Base-by-base conservation (phyloP, 2,888 invertebrate species). In the Tuta absoluta region DNA sequence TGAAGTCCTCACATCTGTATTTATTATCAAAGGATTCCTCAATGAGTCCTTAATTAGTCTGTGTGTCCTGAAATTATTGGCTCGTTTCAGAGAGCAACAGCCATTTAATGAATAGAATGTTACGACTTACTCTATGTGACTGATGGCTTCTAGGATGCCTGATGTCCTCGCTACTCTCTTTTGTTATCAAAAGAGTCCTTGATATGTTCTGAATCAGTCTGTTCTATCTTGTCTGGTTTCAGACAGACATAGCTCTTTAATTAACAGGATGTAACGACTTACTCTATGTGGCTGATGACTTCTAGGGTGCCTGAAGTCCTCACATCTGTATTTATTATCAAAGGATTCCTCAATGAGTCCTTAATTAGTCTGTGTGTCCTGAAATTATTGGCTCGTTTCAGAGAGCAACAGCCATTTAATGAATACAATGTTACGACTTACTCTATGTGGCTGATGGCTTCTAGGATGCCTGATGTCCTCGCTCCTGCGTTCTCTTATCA, bases 281-380 rank as follows among this genome's bases (percentile, higher is more conserved):
- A 41, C n/a, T 41, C 41, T 41, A 41, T 41, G 41, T 41, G 2
- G 14, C 14, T 12, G 41, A 14, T n/a, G 41, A n/a, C 10, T 10
- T 49, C 21, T 21, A 49, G 21, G 49, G 49, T 19, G 12, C 11
- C 49, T 21, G 19, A 21, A 11, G 11, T 21, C 95, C 75, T 95
- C 96, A 66, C 94, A 95, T 71, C 95, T 93, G 85, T 96, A 95
- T 66, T 97, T 37, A 95, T 95, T 96, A 68, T 94, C 93, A 67
- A 97, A 92, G 33, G 94, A 93, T 70, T 96, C 95, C 82, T 97
- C 97, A 74, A 95, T 95, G 49, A 95, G 94, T 77, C 94, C 95
- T 71, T 95, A 93, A 67, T 93, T 70, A 94, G 94, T 85, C 60
- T 93, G 89, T 11, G n/a, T n/a, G n/a, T 93, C 70, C 94, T 94